Evolutionary conservation across 2,888 invertebrate species (phyloP).

Genomic region (Thereva unica): DNA sequence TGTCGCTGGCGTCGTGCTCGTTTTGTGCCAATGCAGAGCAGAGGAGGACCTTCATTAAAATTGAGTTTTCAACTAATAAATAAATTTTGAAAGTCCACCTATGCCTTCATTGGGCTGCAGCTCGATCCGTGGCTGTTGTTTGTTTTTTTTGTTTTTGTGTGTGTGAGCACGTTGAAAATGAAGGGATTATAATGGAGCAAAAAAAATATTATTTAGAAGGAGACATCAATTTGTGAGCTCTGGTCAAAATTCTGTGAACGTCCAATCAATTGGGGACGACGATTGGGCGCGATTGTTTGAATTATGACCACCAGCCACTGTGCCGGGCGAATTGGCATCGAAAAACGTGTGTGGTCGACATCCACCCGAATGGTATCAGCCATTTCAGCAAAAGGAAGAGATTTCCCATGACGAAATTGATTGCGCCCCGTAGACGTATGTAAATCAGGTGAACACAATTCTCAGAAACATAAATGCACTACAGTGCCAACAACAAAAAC

Average conservation of each 20-base stretch:
- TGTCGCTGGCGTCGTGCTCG: conserved; percentile 19
- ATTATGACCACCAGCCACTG: conserved; percentile 32
- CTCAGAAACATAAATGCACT: conserved; percentile 28
- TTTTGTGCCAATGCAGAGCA: not conserved
- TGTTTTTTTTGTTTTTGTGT: conserved; percentile 16
- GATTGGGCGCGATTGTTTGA: conserved; percentile 41
- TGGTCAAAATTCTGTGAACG: conserved; percentile 43
- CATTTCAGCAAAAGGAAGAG: conserved; percentile 10
- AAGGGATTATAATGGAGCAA: not conserved
- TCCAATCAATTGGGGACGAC: conserved; percentile 40
- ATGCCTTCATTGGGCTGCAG: not conserved
- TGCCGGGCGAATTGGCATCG: not conserved
- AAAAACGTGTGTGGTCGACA: conserved; percentile 35
- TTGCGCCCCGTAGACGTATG: conserved; percentile 27
- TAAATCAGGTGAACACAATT: conserved; percentile 37
- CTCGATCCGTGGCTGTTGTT: not conserved
- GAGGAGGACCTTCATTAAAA: conserved; percentile 53
- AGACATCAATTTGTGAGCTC: conserved; percentile 40
- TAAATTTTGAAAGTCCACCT: conserved; percentile 46
- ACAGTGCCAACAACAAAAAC: not conserved
- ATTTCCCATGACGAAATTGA: conserved; percentile 33
- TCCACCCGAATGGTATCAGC: conserved; percentile 21
- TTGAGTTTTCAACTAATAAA: conserved; percentile 55
- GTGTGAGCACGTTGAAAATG: conserved; percentile 4
- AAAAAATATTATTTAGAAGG: conserved; percentile 20